phyloP scores from a whole-genome alignment of 2,113 vertebrate species.

The Thomomys bottae region DNA sequence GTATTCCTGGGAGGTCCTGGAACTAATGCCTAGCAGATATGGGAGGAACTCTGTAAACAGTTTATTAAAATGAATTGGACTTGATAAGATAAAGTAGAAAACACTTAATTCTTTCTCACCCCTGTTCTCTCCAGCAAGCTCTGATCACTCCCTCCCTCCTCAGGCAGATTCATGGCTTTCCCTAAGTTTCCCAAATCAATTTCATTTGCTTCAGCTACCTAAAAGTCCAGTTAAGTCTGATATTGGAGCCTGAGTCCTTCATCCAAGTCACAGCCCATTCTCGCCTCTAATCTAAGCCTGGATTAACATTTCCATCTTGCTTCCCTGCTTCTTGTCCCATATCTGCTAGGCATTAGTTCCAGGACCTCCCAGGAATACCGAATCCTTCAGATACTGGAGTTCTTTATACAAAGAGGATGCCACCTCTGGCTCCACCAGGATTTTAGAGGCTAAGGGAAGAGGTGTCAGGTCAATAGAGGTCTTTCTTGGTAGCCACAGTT shows the following conservation, averaged over 20 bases:
- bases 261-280: background rate
- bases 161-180: too few relatives aligned
- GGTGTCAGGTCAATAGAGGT: background rate
- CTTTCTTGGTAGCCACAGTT: background rate
- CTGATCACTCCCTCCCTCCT: background rate
- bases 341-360: background rate
- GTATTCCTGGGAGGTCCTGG: background rate
- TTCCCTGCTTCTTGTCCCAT: too few relatives aligned
- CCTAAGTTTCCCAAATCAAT: too few relatives aligned
- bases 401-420: background rate
- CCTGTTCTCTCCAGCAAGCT: background rate
- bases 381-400: background rate
- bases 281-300: background rate
- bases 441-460: background rate
- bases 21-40: background rate
- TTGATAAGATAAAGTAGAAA: background rate
- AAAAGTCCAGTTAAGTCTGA: background rate
- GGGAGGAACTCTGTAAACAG: background rate
- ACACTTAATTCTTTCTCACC: background rate
- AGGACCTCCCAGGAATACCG: background rate
- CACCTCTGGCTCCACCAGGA: background rate
- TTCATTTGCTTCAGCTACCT: background rate
- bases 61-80: background rate
- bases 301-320: background rate
- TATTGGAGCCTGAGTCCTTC: background rate